Evolutionary conservation across 2,797 vertebrate species (phyloP).

Genomic region (Coregonus sp.): DNA sequence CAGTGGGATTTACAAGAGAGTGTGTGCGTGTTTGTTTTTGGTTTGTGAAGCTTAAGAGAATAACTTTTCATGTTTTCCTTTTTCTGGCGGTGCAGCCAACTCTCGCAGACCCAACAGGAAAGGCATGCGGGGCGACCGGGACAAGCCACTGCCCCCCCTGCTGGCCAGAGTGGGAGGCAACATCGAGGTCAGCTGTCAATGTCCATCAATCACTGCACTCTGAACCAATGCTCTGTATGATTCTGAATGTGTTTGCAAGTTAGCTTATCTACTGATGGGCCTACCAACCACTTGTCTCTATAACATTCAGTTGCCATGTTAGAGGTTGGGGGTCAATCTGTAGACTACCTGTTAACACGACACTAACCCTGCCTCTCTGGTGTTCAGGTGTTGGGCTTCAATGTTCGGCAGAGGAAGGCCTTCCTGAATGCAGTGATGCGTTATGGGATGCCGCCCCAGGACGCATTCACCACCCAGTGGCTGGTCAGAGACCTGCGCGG

Average conservation of each 20-base stretch:
- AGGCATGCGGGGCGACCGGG: conserved; percentile 94
- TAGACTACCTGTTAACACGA: background rate
- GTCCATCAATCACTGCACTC: background rate
- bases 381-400: conserved; percentile 92
- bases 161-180: conserved; percentile 98
- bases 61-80: background rate
- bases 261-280: background rate
- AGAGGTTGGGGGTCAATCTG: background rate
- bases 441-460: conserved; percentile 98
- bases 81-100: conserved; percentile 72
- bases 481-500: conserved; percentile 94
- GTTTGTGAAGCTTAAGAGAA: background rate
- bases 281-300: no score
- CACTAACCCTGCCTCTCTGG: background rate
- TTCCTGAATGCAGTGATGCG: conserved; percentile 99
- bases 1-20: background rate
- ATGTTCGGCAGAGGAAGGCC: conserved; percentile 95
- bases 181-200: conserved; percentile 83
- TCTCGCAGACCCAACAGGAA: conserved; percentile 94
- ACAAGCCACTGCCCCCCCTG: conserved; percentile 96
- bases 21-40: background rate
- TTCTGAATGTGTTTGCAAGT: background rate
- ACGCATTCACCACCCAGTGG: conserved; percentile 98
- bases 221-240: background rate
- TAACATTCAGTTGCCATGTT: no score